Conservation (phyloP, 2,113 vertebrate genomes). For the Heptranchias perlo region DNA sequence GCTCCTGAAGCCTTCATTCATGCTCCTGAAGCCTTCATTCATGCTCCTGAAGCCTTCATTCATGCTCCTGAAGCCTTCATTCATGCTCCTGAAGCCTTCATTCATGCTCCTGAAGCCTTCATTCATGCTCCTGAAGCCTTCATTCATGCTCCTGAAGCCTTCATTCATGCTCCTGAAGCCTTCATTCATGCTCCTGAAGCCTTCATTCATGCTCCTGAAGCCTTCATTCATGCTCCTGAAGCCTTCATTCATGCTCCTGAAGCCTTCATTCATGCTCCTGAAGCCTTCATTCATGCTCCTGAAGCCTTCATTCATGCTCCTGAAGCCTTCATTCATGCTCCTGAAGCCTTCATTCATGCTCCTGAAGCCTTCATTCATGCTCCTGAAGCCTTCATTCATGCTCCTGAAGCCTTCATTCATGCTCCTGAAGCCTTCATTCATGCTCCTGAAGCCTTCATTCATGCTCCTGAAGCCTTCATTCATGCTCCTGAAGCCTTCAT, state of each 20-base stretch:
- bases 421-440: background rate
- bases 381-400: background rate
- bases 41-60: background rate
- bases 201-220: background rate
- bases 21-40: background rate
- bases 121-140: background rate
- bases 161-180: background rate
- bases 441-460: background rate
- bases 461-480: background rate
- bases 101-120: background rate
- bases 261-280: background rate
- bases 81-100: background rate
- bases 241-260: background rate
- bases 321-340: background rate
- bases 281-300: background rate
- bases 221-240: background rate
- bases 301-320: background rate
- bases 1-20: background rate
- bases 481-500: background rate
- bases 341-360: background rate
- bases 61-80: background rate
- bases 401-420: background rate
- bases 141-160: background rate
- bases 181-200: background rate
- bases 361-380: background rate